These are phyloP conservation scores for Pantala flavescens DNA, from an alignment of 1,140 invertebrate species.

Conservation along the genomic window DNA sequence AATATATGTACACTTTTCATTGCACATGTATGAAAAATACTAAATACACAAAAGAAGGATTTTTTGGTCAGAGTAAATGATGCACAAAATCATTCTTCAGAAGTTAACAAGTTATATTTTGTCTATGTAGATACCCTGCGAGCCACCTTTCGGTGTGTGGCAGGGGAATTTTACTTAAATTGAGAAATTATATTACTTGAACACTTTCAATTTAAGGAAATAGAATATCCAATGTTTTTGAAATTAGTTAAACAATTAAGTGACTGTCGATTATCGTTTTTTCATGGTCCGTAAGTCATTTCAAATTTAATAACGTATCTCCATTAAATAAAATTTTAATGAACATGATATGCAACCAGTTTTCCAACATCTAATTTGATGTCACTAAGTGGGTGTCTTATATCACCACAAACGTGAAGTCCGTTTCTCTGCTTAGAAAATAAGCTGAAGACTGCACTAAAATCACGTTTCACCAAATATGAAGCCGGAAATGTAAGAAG, in stretches of 20 bases:
- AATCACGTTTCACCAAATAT: neutral
- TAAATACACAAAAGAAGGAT: no score
- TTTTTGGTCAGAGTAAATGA: no score
- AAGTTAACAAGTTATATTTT: no score
- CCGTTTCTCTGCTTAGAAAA: constrained; percentile 9
- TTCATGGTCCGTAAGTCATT: neutral
- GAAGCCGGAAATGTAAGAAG: constrained; percentile 8
- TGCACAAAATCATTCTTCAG: no score
- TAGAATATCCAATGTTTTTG: neutral
- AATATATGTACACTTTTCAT: no score
- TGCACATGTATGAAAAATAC: no score
- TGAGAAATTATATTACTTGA: neutral
- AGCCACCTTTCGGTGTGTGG: no score
- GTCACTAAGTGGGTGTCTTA: constrained; percentile 4
- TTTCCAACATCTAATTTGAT: neutral
- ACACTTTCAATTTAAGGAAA: neutral
- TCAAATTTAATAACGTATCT: neutral
- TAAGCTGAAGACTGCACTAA: neutral
- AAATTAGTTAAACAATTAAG: neutral
- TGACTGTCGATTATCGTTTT: neutral
- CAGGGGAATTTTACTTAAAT: neutral
- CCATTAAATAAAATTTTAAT: neutral
- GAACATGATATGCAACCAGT: neutral
- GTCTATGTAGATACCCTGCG: no score
- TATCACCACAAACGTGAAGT: constrained; percentile 7